Conservation (phyloP, 2,797 vertebrate species). For the Petrocephalus sullivani region DNA sequence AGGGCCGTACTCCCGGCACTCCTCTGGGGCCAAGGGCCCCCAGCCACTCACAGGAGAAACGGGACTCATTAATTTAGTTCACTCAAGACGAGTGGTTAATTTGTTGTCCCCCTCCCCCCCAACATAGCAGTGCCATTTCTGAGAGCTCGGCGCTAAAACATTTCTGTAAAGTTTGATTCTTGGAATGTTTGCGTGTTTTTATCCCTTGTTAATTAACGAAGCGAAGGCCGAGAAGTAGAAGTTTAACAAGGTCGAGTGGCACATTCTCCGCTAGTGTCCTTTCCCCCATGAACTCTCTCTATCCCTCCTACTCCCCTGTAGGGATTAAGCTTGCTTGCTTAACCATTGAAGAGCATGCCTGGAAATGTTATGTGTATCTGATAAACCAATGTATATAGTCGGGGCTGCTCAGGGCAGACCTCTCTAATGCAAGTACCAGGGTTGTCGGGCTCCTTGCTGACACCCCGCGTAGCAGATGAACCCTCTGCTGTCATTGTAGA, state of each 20-base stretch:
- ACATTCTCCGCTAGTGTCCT: neutral
- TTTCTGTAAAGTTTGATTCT: neutral
- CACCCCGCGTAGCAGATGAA: slow-evolving; percentile 52
- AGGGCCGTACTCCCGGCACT: neutral
- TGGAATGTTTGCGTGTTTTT: neutral
- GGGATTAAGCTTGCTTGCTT: neutral
- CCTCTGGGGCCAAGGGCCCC: neutral
- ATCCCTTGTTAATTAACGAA: neutral
- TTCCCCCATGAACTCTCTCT: neutral
- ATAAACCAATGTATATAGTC: neutral
- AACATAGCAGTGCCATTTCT: neutral
- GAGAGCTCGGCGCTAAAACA: neutral
- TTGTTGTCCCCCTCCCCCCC: neutral
- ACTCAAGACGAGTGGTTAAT: neutral
- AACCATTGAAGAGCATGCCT: neutral
- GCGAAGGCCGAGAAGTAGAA: neutral
- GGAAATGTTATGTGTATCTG: neutral
- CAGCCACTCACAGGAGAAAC: neutral
- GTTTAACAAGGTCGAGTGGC: neutral
- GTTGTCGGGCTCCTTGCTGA: slow-evolving; percentile 25
- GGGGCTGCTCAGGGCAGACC: neutral
- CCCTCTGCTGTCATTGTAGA: slow-evolving; percentile 69
- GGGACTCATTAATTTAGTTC: neutral
- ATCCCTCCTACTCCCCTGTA: neutral
- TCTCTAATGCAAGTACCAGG: neutral